These are phyloP conservation scores for Ceratosolen solmsi DNA, from an alignment of 1,140 invertebrate species.

Conservation along the genomic window DNA sequence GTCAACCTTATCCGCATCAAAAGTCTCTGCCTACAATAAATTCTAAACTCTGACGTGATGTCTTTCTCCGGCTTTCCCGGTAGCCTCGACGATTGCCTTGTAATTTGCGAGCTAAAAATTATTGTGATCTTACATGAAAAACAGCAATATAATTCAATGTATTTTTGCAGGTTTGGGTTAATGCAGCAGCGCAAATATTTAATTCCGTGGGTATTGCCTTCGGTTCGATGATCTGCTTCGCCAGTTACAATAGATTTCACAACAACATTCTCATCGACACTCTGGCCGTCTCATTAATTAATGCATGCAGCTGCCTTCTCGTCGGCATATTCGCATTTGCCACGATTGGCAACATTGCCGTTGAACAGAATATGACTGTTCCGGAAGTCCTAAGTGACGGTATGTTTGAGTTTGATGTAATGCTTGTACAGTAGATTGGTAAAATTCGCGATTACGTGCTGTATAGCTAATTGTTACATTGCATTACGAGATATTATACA, in stretches of 20 bases:
- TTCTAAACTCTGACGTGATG: not conserved
- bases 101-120: too few relatives aligned
- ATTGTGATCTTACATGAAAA: too few relatives aligned
- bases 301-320: constrained; percentile 86
- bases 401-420: constrained; percentile 70
- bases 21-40: not conserved
- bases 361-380: constrained; percentile 84
- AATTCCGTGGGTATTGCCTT: constrained; percentile 94
- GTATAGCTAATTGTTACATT: not conserved
- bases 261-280: constrained; percentile 92
- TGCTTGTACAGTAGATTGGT: not conserved
- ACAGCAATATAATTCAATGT: too few relatives aligned
- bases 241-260: constrained; percentile 94
- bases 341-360: constrained; percentile 89
- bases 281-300: constrained; percentile 85
- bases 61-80: not conserved
- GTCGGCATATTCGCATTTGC: constrained; percentile 92
- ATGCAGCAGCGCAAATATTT: constrained; percentile 93
- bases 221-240: constrained; percentile 94
- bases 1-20: not conserved
- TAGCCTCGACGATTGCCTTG: too few relatives aligned
- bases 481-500: too few relatives aligned
- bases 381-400: constrained; percentile 89
- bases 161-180: constrained; percentile 93
- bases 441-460: not conserved